phyloP scores from a whole-genome alignment of 2,888 invertebrate species.

The Limnephilus marmoratus region DNA sequence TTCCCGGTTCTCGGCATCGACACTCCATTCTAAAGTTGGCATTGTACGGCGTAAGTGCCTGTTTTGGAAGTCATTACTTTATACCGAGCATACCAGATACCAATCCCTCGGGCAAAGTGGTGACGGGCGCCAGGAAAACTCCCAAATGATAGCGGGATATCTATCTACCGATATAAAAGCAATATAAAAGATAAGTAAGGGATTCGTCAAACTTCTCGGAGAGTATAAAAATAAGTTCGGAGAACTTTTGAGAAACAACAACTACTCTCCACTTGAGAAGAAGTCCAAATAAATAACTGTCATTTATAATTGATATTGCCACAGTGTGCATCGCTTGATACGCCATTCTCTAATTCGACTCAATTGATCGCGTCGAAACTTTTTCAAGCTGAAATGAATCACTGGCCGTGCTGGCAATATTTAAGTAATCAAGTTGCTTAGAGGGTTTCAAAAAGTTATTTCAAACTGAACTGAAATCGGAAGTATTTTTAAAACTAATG shows the following conservation, averaged over 20 bases:
- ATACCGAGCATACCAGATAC: conserved; percentile 40
- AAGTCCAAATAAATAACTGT: conserved; percentile 8
- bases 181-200: not conserved
- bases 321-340: conserved; percentile 17
- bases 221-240: not conserved
- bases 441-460: not conserved
- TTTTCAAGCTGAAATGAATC: conserved; percentile 7
- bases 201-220: not conserved
- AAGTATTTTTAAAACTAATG: not conserved
- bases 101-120: conserved; percentile 37
- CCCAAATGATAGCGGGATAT: conserved; percentile 26
- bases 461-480: not conserved
- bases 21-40: conserved; percentile 55
- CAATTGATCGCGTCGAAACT: not conserved
- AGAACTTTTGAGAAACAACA: not conserved
- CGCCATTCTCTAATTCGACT: conserved; percentile 12
- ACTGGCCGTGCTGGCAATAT: not conserved
- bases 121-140: conserved; percentile 52
- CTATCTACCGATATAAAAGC: not conserved
- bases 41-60: conserved; percentile 42
- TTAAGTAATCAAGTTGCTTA: not conserved
- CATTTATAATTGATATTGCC: conserved; percentile 9
- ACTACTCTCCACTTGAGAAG: not conserved
- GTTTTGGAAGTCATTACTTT: conserved; percentile 54
- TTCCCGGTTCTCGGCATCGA: conserved; percentile 6